Evolutionary conservation across 2,797 vertebrate species (phyloP), one percentile per base, ranked within the genome.

Genomic region (Hybognathus amarus): DNA sequence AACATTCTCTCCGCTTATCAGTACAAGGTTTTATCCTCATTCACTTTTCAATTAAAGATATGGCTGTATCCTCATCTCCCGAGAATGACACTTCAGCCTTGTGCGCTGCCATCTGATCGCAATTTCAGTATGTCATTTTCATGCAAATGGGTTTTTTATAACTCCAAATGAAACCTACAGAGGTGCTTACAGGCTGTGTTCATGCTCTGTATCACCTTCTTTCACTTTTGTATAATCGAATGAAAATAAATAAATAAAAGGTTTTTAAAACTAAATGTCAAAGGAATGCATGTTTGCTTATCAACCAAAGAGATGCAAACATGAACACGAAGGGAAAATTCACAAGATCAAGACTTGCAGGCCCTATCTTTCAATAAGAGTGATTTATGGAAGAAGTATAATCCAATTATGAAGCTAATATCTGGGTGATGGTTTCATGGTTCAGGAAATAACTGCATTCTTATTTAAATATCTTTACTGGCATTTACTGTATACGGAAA

Each of bases 31-130:
- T 90, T 86, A 89, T 90, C 79, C 85, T 42, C 64, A 47, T 84
- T 80, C 47, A 89, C 83, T 89, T 92, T 92, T 90, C 89, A 91
- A 92, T 93, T 93, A 93, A 92, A 91, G 87, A 90, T 87, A 90
- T 52, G 68, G 78, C 81, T 52, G 56, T 78, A 74, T 73, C 87
- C 82, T 87, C 79, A 86, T 92, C 91, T 91, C 77, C 15, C 33
- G 86, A 90, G 87, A 87, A 87, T 79, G 82, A 87, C 87, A 87
- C 89, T 90, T 88, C 83, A 87, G 79, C 81, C 77, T 40, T 36
- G 86, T 77, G 86, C 52, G 56, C 83, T 84, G 85, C 85, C 88
- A 90, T 91, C 90, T 90, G 90, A 92, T 89, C 89, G 86, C 78
- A 87, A 85, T 89, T 91, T 92, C 81, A 87, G 85, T 90, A 91